Base-by-base conservation (phyloP, 1,140 invertebrate species). In the Mercenaria mercenaria region DNA sequence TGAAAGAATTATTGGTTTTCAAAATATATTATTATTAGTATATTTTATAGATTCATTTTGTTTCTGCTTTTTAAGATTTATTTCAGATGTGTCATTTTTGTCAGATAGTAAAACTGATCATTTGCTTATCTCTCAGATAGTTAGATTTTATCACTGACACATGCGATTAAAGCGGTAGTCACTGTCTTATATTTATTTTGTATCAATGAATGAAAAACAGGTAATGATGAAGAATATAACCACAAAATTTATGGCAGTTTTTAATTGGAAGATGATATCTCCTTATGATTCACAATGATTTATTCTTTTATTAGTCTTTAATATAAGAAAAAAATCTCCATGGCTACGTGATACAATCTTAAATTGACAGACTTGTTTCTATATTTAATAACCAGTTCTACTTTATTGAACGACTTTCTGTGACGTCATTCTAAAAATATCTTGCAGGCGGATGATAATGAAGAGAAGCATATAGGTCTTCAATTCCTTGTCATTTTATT, bases 231-330 rank as follows among this genome's bases (percentile, higher is more conserved):
- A 4, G 26, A 26, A 29, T 64, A 64, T 23, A 72, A 72, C 34
- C 32, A 39, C 34, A 39, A 37, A 72, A 72, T 37, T 20, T 41
- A 39, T 79, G 26, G 50, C 47, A 4, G 13, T 34, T 2, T 76
- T 52, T 79, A 79, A 79, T 79, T 79, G 76, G 20, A 50, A 79
- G 76, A 79, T 79, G 47, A 37, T 79, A 79, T 79, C 76, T 79
- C 3, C 2, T 39, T 4, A 10, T n/a, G 2, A 52, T 59, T 59
- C 34, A 11, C 23, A 6, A 56, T 79, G 76, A 39, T 79, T 79
- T 79, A 79, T 56, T 52, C 29, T 13, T 79, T 79, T 79, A 79
- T 79, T 34, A 72, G 32, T 39, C 18, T 39, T 72, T 20, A 72
- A 29, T 72, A 15, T 18, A 72, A 26, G 23, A 41, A 72, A 41